Evolutionary conservation across 37 sponge, comb jelly and placozoan species (phyloP).

Genomic region (Halichondria panicea): DNA sequence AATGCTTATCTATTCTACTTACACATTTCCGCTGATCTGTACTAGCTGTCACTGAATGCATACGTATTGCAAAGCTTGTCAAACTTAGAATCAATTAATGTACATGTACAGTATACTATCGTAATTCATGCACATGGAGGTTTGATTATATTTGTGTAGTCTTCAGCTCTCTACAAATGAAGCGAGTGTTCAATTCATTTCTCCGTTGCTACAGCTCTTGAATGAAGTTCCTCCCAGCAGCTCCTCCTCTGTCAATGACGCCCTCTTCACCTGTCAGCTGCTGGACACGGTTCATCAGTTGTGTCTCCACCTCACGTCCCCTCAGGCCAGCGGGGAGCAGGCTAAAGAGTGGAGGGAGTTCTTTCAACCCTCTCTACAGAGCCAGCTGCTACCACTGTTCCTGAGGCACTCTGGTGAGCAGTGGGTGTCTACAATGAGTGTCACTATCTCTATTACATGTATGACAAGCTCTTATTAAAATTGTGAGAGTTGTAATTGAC

Average conservation of each 20-base stretch:
- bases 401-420: slow-evolving; percentile 21
- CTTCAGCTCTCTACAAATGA: no score
- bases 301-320: slow-evolving; percentile 8
- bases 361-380: slow-evolving; percentile 50
- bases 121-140: no score
- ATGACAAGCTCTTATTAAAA: no score
- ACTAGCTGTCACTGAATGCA: no score
- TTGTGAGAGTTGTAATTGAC: no score
- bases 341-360: slow-evolving; percentile 64
- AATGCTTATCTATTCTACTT: no score
- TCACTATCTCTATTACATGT: not conserved
- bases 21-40: no score
- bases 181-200: no score
- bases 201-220: not conserved
- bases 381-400: slow-evolving; percentile 30
- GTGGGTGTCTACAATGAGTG: not conserved
- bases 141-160: no score
- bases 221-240: not conserved
- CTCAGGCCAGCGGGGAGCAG: slow-evolving; percentile 7
- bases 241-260: slow-evolving; percentile 4
- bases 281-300: slow-evolving; percentile 11
- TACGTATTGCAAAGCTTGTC: no score
- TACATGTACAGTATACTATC: no score
- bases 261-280: slow-evolving; percentile 22
- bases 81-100: no score